Conservation (phyloP, 1,140 invertebrate genomes). For the Paracyclopina nana region DNA sequence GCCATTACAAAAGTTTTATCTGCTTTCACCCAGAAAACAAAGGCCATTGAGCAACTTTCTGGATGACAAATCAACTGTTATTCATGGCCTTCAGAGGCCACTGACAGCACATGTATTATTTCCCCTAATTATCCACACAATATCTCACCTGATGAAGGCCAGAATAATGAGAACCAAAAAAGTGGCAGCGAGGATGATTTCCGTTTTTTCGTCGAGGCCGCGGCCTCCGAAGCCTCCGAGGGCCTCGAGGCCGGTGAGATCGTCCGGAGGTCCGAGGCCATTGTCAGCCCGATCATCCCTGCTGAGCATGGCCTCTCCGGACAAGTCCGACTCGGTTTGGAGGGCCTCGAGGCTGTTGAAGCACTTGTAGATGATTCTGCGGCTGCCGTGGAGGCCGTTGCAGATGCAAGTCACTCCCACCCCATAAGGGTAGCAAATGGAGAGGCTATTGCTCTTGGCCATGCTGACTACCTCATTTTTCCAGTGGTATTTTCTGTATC, state of each 20-base stretch:
- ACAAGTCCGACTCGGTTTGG: not conserved
- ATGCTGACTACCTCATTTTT: no score
- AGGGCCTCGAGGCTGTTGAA: not conserved
- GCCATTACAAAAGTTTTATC: no score
- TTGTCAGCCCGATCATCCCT: constrained; percentile 9
- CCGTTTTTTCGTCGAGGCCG: constrained; percentile 8
- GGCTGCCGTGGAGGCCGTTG: constrained; percentile 1
- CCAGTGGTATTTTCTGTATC: no score
- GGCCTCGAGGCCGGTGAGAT: not conserved
- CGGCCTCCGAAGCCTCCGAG: not conserved
- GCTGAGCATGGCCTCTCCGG: not conserved
- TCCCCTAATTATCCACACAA: no score
- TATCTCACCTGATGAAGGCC: constrained; percentile 13
- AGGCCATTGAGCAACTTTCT: no score
- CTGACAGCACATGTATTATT: no score
- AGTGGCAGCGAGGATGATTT: constrained; percentile 13
- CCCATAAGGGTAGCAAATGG: constrained; percentile 1
- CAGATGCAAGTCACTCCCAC: constrained; percentile 7
- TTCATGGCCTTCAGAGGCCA: no score
- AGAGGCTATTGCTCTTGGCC: not conserved
- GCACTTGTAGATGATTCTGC: constrained; percentile 3
- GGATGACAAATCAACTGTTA: no score
- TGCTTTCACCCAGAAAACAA: no score
- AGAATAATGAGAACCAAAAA: constrained; percentile 12
- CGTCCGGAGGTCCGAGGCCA: constrained; percentile 1